Evolutionary conservation across 2,888 invertebrate genomes (phyloP), one percentile per base, ranked within the genome.

Genomic region (Harmothoe impar): DNA sequence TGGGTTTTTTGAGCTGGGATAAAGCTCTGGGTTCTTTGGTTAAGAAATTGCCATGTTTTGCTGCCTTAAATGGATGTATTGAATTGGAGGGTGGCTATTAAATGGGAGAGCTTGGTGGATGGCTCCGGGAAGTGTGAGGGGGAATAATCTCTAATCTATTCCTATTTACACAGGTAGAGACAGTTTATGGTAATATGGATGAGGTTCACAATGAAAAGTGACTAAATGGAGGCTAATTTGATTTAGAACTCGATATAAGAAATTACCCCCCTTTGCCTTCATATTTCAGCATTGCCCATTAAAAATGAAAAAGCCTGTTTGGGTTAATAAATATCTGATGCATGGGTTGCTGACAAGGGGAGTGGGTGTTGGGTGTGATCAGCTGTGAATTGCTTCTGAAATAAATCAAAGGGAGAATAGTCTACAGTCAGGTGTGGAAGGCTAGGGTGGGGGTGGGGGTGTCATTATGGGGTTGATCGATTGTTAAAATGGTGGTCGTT

Each of bases 271-370:
- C 25, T 72, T n/a, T 29, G 7, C 25, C 72, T 72, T 5, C 72
- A 72, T 29, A 72, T 29, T 72, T 15, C 25, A 72, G 1, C 31
- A 72, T 17, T 43, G n/a, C 72, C 25, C 25, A 72, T 72, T 72
- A 72, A 72, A 72, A 29, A 72, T 72, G 72, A 15, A 72, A n/a
- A 15, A 15, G 72, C 72, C 72, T n/a, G 17, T n/a, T 72, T n/a
- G 31, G 72, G 72, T 29, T 72, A 72, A 72, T 72, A 72, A 29
- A 29, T 29, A 72, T 12, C 25, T 72, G 72, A 72, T 72, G 72
- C 25, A 72, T 72, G 29, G 72, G 3, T 29, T 29, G 25, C 15
- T 72, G 72, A 25, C 29, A 15, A 3, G 15, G 72, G 15, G 25
- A 72, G 17, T 29, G 31, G 29, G 20, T 43, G 43, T 10, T 43